phyloP scores from a whole-genome alignment of 1,140 invertebrate species.

The Ylistrum balloti region DNA sequence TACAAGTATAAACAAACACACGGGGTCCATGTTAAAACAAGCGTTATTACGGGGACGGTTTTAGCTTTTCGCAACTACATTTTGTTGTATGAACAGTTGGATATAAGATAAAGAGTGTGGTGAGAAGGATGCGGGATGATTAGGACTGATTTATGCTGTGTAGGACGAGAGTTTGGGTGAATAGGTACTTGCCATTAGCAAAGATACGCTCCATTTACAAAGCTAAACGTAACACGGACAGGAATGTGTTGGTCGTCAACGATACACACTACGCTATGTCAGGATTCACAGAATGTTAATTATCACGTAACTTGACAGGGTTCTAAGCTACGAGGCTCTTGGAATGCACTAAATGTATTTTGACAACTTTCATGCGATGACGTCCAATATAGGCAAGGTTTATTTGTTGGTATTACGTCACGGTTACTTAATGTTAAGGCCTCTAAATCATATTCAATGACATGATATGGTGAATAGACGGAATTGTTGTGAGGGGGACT shows the following conservation, averaged over 20 bases:
- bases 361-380: neutral
- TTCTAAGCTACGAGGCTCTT: neutral
- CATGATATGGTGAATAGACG: too few relatives aligned
- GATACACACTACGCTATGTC: neutral
- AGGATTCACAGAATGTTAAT: neutral
- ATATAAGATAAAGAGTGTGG: neutral
- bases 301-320: neutral
- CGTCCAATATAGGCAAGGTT: neutral
- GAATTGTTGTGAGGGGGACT: too few relatives aligned
- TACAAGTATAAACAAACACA: conserved; percentile 7
- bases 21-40: neutral
- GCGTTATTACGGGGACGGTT: neutral
- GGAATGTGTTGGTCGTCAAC: neutral
- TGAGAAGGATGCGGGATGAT: neutral
- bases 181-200: neutral
- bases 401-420: too few relatives aligned
- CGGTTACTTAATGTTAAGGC: too few relatives aligned
- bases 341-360: neutral
- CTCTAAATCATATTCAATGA: too few relatives aligned
- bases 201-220: conserved; percentile 24
- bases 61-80: neutral
- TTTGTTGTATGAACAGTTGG: conserved; percentile 30
- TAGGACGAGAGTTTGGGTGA: neutral
- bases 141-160: neutral
- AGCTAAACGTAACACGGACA: neutral